Evolutionary conservation across 2,113 vertebrate genomes (phyloP).

Genomic region (Campylomormyrus numenius): DNA sequence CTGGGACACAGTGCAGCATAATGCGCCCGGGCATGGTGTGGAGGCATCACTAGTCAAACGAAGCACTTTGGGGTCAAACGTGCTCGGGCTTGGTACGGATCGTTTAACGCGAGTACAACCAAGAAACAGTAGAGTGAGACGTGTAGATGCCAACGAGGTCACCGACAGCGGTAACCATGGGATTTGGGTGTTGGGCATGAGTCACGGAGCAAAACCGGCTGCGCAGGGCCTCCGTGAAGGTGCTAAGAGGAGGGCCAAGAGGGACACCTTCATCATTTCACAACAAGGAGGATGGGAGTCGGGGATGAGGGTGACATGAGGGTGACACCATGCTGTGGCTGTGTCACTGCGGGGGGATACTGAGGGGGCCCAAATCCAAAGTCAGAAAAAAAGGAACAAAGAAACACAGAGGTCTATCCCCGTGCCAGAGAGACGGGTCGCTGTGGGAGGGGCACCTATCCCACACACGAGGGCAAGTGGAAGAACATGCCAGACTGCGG

Average conservation of each 20-base stretch:
- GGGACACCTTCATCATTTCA: not conserved
- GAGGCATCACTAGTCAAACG: too few relatives aligned
- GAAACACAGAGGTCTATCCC: not conserved
- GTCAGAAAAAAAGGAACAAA: not conserved
- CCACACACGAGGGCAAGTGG: not conserved
- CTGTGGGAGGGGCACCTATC: not conserved
- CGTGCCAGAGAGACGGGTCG: not conserved
- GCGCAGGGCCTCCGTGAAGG: not conserved
- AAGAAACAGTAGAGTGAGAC: not conserved
- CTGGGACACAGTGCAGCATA: not conserved
- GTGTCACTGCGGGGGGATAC: not conserved
- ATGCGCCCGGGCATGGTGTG: not conserved
- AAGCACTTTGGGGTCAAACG: too few relatives aligned
- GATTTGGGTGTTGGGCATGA: not conserved
- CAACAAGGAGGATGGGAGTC: not conserved
- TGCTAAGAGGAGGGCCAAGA: not conserved
- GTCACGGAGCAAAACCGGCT: not conserved
- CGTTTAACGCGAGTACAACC: not conserved
- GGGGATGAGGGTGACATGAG: not conserved
- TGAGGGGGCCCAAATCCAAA: not conserved
- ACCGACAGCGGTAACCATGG: not conserved
- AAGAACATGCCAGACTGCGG: not conserved
- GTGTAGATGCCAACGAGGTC: not conserved
- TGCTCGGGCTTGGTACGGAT: not conserved
- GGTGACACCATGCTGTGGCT: not conserved